These are phyloP conservation scores for Microplitis deprimator DNA, from an alignment of 2,888 invertebrate genomes.

Conservation along the genomic window DNA sequence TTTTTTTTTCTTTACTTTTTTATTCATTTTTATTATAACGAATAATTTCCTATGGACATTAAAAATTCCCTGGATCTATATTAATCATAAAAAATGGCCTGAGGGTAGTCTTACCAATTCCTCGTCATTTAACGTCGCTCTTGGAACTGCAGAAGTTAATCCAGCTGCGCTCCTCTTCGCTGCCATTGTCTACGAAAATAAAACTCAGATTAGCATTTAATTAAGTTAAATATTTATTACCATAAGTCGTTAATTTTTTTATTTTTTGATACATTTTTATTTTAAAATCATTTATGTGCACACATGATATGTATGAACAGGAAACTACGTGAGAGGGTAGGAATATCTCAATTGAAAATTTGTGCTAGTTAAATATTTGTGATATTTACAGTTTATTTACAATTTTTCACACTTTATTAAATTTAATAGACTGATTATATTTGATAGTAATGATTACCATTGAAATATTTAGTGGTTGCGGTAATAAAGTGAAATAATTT, in stretches of 20 bases:
- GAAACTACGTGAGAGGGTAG: constrained; percentile 4
- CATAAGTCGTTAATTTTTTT: constrained; percentile 11
- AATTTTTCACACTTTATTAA: too few species aligned
- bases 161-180: constrained; percentile 95
- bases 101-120: constrained; percentile 86
- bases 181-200: constrained; percentile 91
- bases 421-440: too few species aligned
- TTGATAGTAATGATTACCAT: too few species aligned
- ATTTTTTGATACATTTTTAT: constrained; percentile 29
- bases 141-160: constrained; percentile 95
- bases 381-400: too few species aligned
- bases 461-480: too few species aligned
- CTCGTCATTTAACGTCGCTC: constrained; percentile 98
- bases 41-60: too few species aligned
- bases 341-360: neutral
- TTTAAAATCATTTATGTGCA: constrained; percentile 14
- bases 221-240: constrained; percentile 29
- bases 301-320: neutral
- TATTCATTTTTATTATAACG: too few species aligned
- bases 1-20: too few species aligned
- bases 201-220: constrained; percentile 10
- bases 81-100: neutral
- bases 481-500: too few species aligned
- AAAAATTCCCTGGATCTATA: neutral
- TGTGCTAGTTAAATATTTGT: too few species aligned